These are phyloP conservation scores for Lepidonotus clava DNA, from an alignment of 2,888 invertebrate species.

Conservation along the genomic window DNA sequence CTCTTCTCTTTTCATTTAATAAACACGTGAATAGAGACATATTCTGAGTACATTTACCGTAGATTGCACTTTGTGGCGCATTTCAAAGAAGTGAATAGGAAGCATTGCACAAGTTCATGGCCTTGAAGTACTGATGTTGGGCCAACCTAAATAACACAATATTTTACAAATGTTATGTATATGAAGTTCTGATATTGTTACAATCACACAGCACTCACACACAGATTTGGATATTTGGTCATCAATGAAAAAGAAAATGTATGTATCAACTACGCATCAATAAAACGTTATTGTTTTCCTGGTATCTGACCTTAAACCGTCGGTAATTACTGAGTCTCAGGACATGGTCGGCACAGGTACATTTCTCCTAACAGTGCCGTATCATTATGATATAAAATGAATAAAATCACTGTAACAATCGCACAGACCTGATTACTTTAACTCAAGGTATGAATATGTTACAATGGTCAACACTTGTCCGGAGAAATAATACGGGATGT, in stretches of 20 bases:
- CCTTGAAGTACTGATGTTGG: conserved; percentile 6
- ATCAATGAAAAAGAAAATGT: not conserved
- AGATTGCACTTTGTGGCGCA: conserved; percentile 37
- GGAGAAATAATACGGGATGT: not conserved
- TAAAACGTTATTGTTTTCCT: not conserved
- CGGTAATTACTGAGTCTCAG: not conserved
- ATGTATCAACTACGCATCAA: not conserved
- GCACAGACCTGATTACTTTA: conserved; percentile 3
- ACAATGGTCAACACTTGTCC: not conserved
- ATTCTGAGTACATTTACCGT: conserved; percentile 25
- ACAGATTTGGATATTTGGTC: not conserved
- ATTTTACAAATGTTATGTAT: conserved; percentile 40
- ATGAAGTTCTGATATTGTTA: conserved; percentile 18
- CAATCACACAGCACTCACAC: conserved; percentile 27
- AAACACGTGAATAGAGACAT: conserved; percentile 26
- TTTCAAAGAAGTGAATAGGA: conserved; percentile 28
- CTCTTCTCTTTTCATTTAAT: conserved; percentile 22
- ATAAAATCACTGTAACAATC: conserved; percentile 21
- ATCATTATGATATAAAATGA: conserved; percentile 18
- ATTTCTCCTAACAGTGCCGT: not conserved
- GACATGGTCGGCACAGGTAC: not conserved
- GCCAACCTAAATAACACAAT: conserved; percentile 21
- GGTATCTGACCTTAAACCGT: not conserved
- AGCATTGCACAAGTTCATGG: conserved; percentile 39
- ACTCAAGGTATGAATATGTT: not conserved